phyloP scores from a whole-genome alignment of 2,888 invertebrate species.

The Tiliacea aurago region DNA sequence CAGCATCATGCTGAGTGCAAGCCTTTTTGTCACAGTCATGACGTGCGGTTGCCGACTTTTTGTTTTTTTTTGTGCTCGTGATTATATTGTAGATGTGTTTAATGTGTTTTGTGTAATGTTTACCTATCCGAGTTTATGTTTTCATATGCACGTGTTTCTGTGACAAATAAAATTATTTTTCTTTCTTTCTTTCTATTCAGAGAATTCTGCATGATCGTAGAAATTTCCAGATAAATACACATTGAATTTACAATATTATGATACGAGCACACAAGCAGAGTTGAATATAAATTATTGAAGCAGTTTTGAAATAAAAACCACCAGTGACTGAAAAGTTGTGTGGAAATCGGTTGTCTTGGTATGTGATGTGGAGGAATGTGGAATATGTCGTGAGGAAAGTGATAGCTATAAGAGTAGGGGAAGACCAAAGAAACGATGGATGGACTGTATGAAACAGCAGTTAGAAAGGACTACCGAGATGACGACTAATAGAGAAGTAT shows the following conservation, averaged over 20 bases:
- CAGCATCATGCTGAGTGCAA: too few species aligned
- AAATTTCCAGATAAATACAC: slow-evolving; percentile 18
- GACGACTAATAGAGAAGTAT: not conserved
- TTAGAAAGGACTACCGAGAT: too few species aligned
- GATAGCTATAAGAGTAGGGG: too few species aligned
- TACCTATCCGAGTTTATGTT: too few species aligned
- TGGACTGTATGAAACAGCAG: not conserved
- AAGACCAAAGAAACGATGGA: not conserved
- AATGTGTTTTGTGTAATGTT: too few species aligned
- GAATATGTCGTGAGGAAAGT: not conserved
- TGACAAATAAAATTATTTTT: too few species aligned
- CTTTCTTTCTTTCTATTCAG: too few species aligned
- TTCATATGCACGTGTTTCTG: too few species aligned
- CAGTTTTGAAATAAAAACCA: not conserved
- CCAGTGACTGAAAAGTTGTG: not conserved
- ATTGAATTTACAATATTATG: slow-evolving; percentile 16
- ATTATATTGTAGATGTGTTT: too few species aligned
- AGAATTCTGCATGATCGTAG: slow-evolving; percentile 15
- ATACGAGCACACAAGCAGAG: not conserved
- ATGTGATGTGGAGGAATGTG: not conserved
- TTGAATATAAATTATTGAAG: slow-evolving; percentile 3
- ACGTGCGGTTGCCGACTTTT: too few species aligned
- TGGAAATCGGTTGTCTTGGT: not conserved
- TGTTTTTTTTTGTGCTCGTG: too few species aligned
- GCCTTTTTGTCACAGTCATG: too few species aligned